These are phyloP conservation scores for Tachystola acroxantha DNA, from an alignment of 2,888 invertebrate species.

Conservation along the genomic window DNA sequence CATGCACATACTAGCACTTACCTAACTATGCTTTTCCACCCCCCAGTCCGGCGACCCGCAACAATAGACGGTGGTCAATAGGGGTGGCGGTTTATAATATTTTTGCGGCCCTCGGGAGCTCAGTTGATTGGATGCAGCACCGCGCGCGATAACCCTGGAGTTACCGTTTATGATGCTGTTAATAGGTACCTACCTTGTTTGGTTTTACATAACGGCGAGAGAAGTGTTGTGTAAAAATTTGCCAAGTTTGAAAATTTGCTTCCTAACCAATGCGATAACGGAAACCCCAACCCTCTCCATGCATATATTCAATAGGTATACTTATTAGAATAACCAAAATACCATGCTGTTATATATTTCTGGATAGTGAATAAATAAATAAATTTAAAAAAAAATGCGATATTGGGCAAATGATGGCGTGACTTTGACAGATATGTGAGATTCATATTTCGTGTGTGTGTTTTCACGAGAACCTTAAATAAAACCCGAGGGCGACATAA, in stretches of 20 bases:
- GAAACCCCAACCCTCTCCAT: no score
- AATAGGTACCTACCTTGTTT: slow-evolving; percentile 19
- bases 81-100: slow-evolving; percentile 30
- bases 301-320: no score
- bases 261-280: neutral
- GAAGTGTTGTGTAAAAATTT: neutral
- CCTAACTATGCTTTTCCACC: slow-evolving; percentile 26
- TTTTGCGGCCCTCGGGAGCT: slow-evolving; percentile 42
- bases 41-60: slow-evolving; percentile 24
- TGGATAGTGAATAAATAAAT: neutral
- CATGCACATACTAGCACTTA: no score
- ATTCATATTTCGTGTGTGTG: no score
- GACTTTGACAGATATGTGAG: no score
- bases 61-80: slow-evolving; percentile 28
- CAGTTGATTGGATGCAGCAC: slow-evolving; percentile 50
- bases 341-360: no score
- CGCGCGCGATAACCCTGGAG: slow-evolving; percentile 32
- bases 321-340: no score
- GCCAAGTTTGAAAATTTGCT: neutral
- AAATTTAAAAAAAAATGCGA: neutral
- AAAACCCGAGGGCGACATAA: no score
- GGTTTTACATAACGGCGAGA: neutral
- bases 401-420: no score
- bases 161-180: slow-evolving; percentile 34
- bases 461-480: no score